Evolutionary conservation across 1,140 invertebrate species (phyloP).

Genomic region (Oncopodura yosiiana): DNA sequence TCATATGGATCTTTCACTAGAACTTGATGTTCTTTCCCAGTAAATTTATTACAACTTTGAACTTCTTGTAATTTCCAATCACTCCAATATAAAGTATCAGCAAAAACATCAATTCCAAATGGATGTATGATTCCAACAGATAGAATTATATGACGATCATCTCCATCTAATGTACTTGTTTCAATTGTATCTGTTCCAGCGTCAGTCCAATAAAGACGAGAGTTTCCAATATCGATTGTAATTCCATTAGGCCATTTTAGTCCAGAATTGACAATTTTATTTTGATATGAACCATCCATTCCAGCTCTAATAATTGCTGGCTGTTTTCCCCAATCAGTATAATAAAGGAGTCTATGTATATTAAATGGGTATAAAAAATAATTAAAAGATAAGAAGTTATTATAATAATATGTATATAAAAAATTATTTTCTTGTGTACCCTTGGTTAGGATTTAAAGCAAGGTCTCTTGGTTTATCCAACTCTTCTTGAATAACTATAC

Average conservation of each 20-base stretch:
- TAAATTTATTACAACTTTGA: conserved; percentile 39
- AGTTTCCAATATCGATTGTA: conserved; percentile 42
- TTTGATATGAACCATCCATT: conserved; percentile 69
- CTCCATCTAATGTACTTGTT: conserved; percentile 68
- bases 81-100: conserved; percentile 77
- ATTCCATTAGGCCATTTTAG: conserved; percentile 49
- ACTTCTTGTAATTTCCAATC: conserved; percentile 52
- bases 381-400: too few species aligned
- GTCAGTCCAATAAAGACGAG: conserved; percentile 79
- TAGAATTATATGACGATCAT: conserved; percentile 45
- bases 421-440: too few species aligned
- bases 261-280: conserved; percentile 57
- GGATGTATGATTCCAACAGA: conserved; percentile 49
- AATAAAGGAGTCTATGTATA: too few species aligned
- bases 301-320: conserved; percentile 62
- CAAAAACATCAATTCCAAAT: conserved; percentile 73
- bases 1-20: conserved; percentile 36
- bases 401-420: too few species aligned
- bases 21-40: conserved; percentile 39
- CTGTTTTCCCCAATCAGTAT: conserved; percentile 68
- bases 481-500: conserved; percentile 43
- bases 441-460: conserved; percentile 39
- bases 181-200: conserved; percentile 68
- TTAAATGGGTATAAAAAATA: too few species aligned
- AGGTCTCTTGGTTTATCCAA: conserved; percentile 39